Base-by-base conservation (phyloP, 1,140 invertebrate species). In the Saccostrea echinata region DNA sequence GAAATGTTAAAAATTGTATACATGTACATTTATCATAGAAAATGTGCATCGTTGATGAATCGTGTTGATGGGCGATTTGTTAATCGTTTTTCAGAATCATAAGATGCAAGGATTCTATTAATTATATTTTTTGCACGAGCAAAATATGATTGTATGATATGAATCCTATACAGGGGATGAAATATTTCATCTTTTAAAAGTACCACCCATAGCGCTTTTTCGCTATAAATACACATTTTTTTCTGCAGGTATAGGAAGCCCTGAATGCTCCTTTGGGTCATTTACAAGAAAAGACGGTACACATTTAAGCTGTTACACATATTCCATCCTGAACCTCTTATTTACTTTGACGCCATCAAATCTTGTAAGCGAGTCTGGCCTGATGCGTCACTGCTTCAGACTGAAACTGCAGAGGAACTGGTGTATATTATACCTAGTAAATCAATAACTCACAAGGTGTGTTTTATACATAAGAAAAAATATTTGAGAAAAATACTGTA, bases 391-490 rank as follows among this genome's bases (percentile, higher is more conserved):
- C 81, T 90, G 4, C 84, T 90, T 35, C 53, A 64, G 21, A 76
- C 88, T 21, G 80, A 85, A 81, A 83, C 61, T 16, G 80, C 30
- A 13, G 80, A 84, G 1, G 87, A 90, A 55, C 86, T 88, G 61
- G 33, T n/a, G 21, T 88, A 84, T 43, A 57, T 90, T 0, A n/a
- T n/a, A 51, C 76, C 0, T 27, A 84, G 43, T 3, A 57, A 3
- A 86, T 90, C 24, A 88, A 86, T 35, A 55, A 64, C 12, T 55
- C 84, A 18, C 4, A n/a, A 86, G 89, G 89, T 90, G n/a, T 52
- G 43, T 68, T 35, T 35, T n/a, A 43, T 6, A 43, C 43, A 43
- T 43, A 6, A 43, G 1, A 43, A 43, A 43, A 43, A 43, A n/a
- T n/a, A n/a, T n/a, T n/a, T n/a, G n/a, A n/a, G n/a, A n/a, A n/a